Evolutionary conservation across 1,140 invertebrate genomes (phyloP), one percentile per base, ranked within the genome.

Genomic region (Polypedilum vanderplanki): DNA sequence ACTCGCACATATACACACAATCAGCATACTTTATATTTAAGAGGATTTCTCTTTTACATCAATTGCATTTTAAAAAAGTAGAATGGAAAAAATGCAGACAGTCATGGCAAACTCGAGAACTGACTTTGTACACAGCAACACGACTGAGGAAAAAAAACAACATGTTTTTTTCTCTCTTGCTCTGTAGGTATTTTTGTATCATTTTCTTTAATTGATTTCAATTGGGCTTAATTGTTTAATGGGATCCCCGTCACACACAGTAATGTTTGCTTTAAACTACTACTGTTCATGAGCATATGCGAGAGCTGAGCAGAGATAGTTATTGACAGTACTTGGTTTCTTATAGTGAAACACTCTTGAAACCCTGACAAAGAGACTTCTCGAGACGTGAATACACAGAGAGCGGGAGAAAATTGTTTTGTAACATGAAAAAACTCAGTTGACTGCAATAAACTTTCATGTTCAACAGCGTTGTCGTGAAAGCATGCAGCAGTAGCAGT

Each of bases 131-230:
- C 24, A 33, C 24, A 33, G 24, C 24, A 33, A 33, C 24, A 33
- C 24, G 24, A 33, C 24, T 33, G 24, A 33, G 24, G 24, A 46
- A 12, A 46, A 57, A n/a, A 57, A 57, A 57, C 46, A 57, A 57
- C 46, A 57, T 57, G 46, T 57, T 57, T n/a, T 57, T 33, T 33
- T 12, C 46, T 57, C 46, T 57, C 46, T 12, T n/a, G 10, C 46
- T 57, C 46, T 57, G 17, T 70, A 70, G 65, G 65, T 70, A 70
- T 70, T 33, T 33, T 70, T 70, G 65, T 70, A 70, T 70, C 65
- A 70, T 70, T 70, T 46, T 70, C 65, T 70, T 70, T 70, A 70
- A 70, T 70, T 70, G 65, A 70, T 70, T 70, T 70, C 65, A 70
- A 70, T 70, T 70, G 65, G 65, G 65, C 65, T 70, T 70, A 70